phyloP scores from a whole-genome alignment of 2,888 invertebrate genomes.

The Ormyrus thymus region DNA sequence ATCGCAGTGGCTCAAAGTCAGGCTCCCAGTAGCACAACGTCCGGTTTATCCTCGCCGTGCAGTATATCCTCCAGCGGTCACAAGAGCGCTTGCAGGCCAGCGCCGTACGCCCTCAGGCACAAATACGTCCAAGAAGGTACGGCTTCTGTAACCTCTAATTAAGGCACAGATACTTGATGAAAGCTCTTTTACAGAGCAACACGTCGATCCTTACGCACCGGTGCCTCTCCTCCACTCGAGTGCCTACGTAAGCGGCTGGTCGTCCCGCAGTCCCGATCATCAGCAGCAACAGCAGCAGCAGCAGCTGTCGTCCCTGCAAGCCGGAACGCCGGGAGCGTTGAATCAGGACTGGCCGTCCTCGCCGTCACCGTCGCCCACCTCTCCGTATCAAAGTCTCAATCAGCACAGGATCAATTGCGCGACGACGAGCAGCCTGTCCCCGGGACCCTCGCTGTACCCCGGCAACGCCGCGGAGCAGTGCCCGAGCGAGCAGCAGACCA shows the following conservation, averaged over 20 bases:
- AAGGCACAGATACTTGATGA: background rate
- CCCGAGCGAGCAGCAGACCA: slow-evolving; percentile 72
- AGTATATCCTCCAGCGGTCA: slow-evolving; percentile 66
- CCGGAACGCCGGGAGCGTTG: background rate
- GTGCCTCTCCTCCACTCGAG: slow-evolving; percentile 71
- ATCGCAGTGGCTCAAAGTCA: slow-evolving; percentile 69
- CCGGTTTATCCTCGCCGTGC: slow-evolving; percentile 68
- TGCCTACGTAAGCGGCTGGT: slow-evolving; percentile 71
- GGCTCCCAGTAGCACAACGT: slow-evolving; percentile 63
- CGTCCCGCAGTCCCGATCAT: slow-evolving; percentile 70
- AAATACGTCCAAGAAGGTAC: slow-evolving; percentile 72
- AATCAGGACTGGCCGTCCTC: slow-evolving; percentile 71
- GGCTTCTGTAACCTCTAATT: background rate
- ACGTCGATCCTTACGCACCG: slow-evolving; percentile 69
- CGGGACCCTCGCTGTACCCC: slow-evolving; percentile 56
- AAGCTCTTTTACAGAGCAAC: slow-evolving; percentile 49
- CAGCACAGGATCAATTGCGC: slow-evolving; percentile 54
- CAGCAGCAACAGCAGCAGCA: slow-evolving; percentile 59
- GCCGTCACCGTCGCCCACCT: slow-evolving; percentile 69
- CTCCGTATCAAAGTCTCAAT: slow-evolving; percentile 60
- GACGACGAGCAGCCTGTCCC: slow-evolving; percentile 48
- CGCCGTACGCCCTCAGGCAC: slow-evolving; percentile 71
- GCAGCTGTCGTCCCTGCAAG: slow-evolving; percentile 54
- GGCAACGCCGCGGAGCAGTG: slow-evolving; percentile 61
- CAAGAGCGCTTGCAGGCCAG: slow-evolving; percentile 69